Conservation (phyloP, 2,888 invertebrate genomes). For the Hyposoter didymator region DNA sequence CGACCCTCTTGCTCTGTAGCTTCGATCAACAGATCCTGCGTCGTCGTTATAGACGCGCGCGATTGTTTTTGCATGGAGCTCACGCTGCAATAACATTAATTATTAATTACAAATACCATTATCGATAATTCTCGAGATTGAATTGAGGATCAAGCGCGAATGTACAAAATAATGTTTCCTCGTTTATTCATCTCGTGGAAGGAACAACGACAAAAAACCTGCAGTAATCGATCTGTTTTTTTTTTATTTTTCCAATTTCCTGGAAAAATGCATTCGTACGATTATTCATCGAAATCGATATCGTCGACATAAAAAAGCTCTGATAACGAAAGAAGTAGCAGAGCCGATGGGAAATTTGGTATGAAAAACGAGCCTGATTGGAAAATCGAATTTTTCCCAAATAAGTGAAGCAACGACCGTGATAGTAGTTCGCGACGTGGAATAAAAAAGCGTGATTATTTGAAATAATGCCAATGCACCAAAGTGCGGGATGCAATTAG, state of each 20-base stretch:
- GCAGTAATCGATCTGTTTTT: neutral
- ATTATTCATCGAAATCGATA: neutral
- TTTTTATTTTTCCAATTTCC: neutral
- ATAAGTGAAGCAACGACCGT: neutral
- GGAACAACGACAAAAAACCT: neutral
- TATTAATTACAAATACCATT: slow-evolving; percentile 4
- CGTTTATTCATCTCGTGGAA: neutral
- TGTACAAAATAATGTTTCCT: neutral
- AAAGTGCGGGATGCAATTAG: neutral
- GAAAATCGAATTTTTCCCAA: neutral
- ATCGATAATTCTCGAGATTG: neutral
- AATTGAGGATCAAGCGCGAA: neutral
- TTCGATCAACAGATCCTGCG: neutral
- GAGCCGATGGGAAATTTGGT: neutral
- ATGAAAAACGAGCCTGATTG: neutral
- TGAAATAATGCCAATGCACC: neutral
- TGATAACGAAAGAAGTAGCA: neutral
- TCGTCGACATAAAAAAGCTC: neutral
- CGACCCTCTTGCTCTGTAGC: neutral
- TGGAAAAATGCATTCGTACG: neutral
- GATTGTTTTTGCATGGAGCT: neutral
- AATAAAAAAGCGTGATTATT: neutral
- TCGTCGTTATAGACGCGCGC: neutral
- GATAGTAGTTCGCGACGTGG: neutral
- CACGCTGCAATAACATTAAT: slow-evolving; percentile 6